phyloP scores from a whole-genome alignment of 2,113 vertebrate genomes.

The Dicaeum eximium region DNA sequence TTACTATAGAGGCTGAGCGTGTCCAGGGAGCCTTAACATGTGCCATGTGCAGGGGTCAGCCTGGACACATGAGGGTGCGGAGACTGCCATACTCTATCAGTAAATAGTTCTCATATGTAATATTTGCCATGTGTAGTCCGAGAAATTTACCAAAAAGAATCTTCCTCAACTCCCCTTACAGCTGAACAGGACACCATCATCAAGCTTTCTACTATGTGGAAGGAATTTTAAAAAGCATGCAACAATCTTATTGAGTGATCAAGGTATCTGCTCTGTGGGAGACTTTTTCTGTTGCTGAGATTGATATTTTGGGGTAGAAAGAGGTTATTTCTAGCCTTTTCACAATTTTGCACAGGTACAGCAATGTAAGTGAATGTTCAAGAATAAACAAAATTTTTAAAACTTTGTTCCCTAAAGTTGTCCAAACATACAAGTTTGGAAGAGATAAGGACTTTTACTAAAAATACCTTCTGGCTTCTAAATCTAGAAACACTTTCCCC shows the following conservation, averaged over 20 bases:
- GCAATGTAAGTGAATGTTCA: neutral
- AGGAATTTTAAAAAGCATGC: neutral
- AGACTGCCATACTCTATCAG: neutral
- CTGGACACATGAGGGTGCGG: fast-evolving
- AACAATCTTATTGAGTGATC: neutral
- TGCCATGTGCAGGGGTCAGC: neutral
- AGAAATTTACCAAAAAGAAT: neutral
- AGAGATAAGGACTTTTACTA: neutral
- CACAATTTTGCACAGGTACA: neutral
- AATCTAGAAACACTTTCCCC: fast-evolving
- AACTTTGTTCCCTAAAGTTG: neutral
- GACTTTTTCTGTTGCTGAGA: neutral
- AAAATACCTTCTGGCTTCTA: neutral
- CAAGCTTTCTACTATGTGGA: neutral
- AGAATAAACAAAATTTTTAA: too few relatives aligned
- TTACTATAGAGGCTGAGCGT: fast-evolving
- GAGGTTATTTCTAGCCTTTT: neutral
- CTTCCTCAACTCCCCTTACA: neutral
- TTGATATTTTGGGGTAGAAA: neutral
- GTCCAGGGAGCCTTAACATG: neutral
- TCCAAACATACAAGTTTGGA: neutral
- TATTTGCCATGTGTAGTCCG: fast-evolving
- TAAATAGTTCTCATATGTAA: neutral
- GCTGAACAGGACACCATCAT: neutral
- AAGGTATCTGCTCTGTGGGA: neutral